Conservation (phyloP, 30 jellyfish, hydroid and myxozoan genomes). For the Hydractinia echinata region DNA sequence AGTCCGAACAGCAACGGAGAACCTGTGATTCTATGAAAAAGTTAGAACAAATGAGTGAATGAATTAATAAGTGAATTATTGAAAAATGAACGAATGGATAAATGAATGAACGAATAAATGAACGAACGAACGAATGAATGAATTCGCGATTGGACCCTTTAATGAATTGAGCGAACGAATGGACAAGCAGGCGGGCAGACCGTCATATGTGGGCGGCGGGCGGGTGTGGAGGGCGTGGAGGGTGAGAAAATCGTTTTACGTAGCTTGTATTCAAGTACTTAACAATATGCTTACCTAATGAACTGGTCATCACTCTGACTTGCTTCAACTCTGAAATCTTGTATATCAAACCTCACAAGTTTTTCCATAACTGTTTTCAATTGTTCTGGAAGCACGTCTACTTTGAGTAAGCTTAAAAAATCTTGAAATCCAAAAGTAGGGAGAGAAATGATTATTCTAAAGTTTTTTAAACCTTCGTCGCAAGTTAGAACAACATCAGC, state of each 20-base stretch:
- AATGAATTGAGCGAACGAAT: no score
- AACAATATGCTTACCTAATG: background rate
- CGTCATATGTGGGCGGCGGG: background rate
- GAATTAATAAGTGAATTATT: no score
- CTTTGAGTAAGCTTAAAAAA: slow-evolving; percentile 5
- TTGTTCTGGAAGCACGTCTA: slow-evolving; percentile 15
- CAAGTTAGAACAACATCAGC: background rate
- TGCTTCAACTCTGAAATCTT: slow-evolving; percentile 28
- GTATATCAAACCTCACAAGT: slow-evolving; percentile 7
- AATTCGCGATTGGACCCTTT: no score
- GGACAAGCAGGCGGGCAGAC: no score
- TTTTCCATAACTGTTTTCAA: slow-evolving; percentile 4
- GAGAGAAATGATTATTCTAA: background rate
- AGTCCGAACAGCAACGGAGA: slow-evolving; percentile 24
- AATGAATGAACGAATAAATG: no score
- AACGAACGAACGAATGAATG: no score
- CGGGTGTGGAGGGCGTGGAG: no score
- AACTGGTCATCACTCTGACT: slow-evolving; percentile 11
- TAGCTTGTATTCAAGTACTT: no score
- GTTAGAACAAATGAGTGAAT: no score
- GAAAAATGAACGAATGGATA: no score
- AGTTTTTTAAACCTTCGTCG: slow-evolving; percentile 23
- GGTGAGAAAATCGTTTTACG: no score
- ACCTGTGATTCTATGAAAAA: slow-evolving; percentile 23
- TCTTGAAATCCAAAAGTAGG: background rate